Conservation (phyloP, 1,140 invertebrate genomes). For the Drosophila oshimai region DNA sequence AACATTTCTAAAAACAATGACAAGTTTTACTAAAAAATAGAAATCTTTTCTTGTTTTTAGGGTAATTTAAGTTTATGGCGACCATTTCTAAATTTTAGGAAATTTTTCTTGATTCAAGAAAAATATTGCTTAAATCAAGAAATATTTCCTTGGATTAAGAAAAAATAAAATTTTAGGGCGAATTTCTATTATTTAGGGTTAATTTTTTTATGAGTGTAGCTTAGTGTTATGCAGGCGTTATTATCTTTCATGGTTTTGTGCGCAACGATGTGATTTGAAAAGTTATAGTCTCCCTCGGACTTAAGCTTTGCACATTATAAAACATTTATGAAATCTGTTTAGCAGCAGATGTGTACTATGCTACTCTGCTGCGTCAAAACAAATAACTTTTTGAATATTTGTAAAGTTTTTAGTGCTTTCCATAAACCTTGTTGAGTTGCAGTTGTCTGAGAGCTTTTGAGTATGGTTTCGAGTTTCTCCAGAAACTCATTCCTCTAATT, state of each 20-base stretch:
- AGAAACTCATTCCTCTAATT: not conserved
- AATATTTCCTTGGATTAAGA: too few relatives aligned
- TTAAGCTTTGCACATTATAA: not conserved
- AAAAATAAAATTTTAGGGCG: too few relatives aligned
- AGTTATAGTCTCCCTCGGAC: not conserved
- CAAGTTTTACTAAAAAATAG: too few relatives aligned
- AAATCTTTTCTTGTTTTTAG: too few relatives aligned
- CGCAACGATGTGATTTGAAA: constrained; percentile 19
- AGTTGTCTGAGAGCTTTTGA: not conserved
- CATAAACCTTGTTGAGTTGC: constrained; percentile 11
- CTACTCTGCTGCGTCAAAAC: not conserved
- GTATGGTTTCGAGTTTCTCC: not conserved
- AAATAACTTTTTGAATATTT: constrained; percentile 24
- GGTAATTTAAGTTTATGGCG: too few relatives aligned
- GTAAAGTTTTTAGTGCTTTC: constrained; percentile 17
- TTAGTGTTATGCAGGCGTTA: not conserved
- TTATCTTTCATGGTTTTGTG: not conserved
- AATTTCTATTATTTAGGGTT: too few relatives aligned
- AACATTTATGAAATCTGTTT: constrained; percentile 10
- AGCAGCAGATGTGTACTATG: not conserved
- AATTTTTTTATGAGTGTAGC: too few relatives aligned
- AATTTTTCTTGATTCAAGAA: too few relatives aligned
- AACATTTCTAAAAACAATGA: too few relatives aligned
- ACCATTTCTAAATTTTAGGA: too few relatives aligned
- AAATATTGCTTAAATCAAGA: too few relatives aligned